Evolutionary conservation across 2,113 vertebrate genomes (phyloP), one percentile per base, ranked within the genome.

Genomic region (Pagrus major): DNA sequence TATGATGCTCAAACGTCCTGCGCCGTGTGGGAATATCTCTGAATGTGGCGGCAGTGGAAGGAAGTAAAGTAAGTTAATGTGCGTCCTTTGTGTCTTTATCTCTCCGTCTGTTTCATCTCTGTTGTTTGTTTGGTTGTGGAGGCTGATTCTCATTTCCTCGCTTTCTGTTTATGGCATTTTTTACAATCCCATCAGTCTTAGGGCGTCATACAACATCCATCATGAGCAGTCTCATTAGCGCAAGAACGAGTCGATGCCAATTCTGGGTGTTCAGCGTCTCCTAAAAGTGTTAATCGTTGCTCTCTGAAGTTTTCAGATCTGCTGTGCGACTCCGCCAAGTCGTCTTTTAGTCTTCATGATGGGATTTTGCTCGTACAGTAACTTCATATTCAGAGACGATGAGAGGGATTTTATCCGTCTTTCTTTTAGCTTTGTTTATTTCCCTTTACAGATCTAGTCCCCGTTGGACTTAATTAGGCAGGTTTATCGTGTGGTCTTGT

Each of bases 401-500:
- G 8, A 63, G 46, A 37, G 12, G 6, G 2, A 8, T 42, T 20
- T 23, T 56, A 31, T 37, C 14, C 63, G 10, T 33, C 29, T 67
- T 56, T n/a, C 51, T 54, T 31, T 37, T 51, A 56, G 20, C n/a
- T n/a, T 64, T 71, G 52, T 78, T 78, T 73, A 29, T 59, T 46
- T 81, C 9, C 37, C 55, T 27, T 23, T 31, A 55, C 54, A 71
- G 39, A 52, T 33, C 4, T 52, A 9, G 31, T 61, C 25, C 41
- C 69, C 25, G 11, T 44, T 41, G 16, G 86, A 47, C 59, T 56
- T 74, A 80, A 84, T 87, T 85, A 67, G 47, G 8, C 33, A 31
- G 11, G 14, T 70, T 86, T 78, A 84, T 80, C 77, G 1, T 73
- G 25, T 18, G 63, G 47, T 70, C 41, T 42, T 42, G 15, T 56